Percentiles rank a stretch among this genome's conserved stretches.
phyloP scores from a whole-genome alignment of 2,113 vertebrate genomes.

The Paedocypris sp. region DNA sequence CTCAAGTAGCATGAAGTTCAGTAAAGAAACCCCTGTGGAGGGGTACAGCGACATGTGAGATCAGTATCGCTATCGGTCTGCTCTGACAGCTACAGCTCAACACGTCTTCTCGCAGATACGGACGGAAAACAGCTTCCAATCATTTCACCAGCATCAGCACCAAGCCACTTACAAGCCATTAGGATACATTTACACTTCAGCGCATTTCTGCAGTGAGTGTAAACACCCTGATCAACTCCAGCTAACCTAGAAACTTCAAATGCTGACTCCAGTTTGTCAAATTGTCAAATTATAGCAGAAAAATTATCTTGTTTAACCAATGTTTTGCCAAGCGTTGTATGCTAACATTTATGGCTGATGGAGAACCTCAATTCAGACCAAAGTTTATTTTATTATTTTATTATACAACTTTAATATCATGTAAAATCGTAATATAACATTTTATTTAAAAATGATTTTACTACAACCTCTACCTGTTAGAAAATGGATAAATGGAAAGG shows the following conservation, averaged over 20 bases:
- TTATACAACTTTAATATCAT: too few species aligned
- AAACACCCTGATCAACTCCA: conserved; percentile 19
- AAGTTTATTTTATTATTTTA: background rate
- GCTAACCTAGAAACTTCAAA: background rate
- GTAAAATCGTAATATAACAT: too few species aligned
- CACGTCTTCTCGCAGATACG: conserved; percentile 7
- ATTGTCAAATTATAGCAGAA: too few species aligned
- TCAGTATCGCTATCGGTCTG: conserved; percentile 8
- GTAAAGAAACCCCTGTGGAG: conserved; percentile 18
- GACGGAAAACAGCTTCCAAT: background rate
- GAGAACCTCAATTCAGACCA: background rate
- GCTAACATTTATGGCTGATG: background rate
- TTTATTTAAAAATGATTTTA: too few species aligned
- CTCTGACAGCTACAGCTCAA: conserved; percentile 11
- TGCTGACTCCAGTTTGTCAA: background rate
- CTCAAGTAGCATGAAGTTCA: conserved; percentile 19
- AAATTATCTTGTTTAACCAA: too few species aligned
- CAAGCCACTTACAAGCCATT: conserved; percentile 59
- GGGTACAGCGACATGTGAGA: conserved; percentile 28
- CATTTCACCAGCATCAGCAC: conserved; percentile 41
- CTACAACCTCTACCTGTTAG: too few species aligned
- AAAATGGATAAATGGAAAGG: too few species aligned
- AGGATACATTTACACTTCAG: conserved; percentile 43
- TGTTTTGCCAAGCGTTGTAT: too few species aligned
- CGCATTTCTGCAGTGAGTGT: conserved; percentile 50